These are phyloP conservation scores for Nanorana parkeri DNA, from an alignment of 2,113 vertebrate genomes.

Conservation along the genomic window DNA sequence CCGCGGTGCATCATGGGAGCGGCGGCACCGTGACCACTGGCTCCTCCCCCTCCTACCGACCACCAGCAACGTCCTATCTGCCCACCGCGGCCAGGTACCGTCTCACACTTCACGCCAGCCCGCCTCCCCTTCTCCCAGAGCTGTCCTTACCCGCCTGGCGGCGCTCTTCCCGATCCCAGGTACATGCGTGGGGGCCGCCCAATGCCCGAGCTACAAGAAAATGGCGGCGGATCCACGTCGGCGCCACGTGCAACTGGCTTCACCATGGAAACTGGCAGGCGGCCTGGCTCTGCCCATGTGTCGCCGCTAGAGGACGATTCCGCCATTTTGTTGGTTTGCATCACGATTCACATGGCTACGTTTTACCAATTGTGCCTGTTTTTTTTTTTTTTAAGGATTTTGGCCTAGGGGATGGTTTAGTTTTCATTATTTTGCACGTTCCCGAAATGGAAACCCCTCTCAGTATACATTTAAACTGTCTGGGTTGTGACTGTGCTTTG, in stretches of 20 bases:
- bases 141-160: not conserved
- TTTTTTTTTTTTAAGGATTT: too few species aligned
- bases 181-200: too few species aligned
- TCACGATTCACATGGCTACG: too few species aligned
- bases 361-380: not conserved
- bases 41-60: not conserved
- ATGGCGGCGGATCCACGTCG: not conserved
- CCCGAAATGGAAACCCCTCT: too few species aligned
- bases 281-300: not conserved
- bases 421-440: not conserved
- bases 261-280: conserved; percentile 15
- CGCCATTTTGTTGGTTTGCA: conserved; percentile 3
- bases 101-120: not conserved
- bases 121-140: too few species aligned
- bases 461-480: too few species aligned
- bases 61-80: too few species aligned
- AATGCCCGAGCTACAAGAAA: conserved; percentile 19
- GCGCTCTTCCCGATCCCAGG: not conserved
- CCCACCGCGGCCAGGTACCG: not conserved
- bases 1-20: conserved; percentile 8
- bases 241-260: not conserved
- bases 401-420: not conserved
- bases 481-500: too few species aligned
- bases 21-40: not conserved
- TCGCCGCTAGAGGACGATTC: not conserved